Base-by-base conservation (phyloP, 2,113 vertebrate species). In the Cephalopterus ornatus region DNA sequence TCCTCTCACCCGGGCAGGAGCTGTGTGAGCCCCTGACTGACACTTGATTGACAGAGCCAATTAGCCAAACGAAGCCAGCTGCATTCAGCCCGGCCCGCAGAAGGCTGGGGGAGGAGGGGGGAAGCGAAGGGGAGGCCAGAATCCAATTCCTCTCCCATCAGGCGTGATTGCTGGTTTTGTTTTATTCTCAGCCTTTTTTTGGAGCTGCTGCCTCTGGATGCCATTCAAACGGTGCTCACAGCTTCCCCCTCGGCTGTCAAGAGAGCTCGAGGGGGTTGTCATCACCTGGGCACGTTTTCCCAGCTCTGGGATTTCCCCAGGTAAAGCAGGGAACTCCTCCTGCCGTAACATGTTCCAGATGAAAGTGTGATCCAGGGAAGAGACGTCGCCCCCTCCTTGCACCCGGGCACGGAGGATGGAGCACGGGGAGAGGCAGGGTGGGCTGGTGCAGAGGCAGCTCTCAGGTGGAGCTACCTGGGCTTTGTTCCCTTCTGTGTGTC, bases 11-110 rank as follows among this genome's bases (percentile, higher is more conserved):
- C 35, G 4, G 87, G 81, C 75, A 59, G 81, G 92, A 92, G 72
- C 35, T 22, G 41, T 42, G 26, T 49, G 76, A 91, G 89, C 85
- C 21, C 92, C 94, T 95, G 93, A 93, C 21, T 93, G 95, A 93
- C 89, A 77, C 68, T 49, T 97, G 96, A 95, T 93, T 95, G 96
- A 95, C 95, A 86, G 85, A 95, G 93, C 94, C 95, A 97, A 97
- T 97, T 96, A 95, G 91, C 81, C 88, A 86, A 93, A 94, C 47
- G 78, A 91, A 93, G 93, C 55, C 96, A 97, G 95, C 95, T 93
- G 95, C 93, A 93, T 86, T 93, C 92, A 61, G 41, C 89, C 37
- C 28, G 47, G 53, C 88, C 95, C 93, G 58, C 92, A 81, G 86
- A 83, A 50, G 94, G 84, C 92, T 14, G 88, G 26, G 79, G 95